Base-by-base conservation (phyloP, 2,113 vertebrate species). In the Paratilapia polleni region DNA sequence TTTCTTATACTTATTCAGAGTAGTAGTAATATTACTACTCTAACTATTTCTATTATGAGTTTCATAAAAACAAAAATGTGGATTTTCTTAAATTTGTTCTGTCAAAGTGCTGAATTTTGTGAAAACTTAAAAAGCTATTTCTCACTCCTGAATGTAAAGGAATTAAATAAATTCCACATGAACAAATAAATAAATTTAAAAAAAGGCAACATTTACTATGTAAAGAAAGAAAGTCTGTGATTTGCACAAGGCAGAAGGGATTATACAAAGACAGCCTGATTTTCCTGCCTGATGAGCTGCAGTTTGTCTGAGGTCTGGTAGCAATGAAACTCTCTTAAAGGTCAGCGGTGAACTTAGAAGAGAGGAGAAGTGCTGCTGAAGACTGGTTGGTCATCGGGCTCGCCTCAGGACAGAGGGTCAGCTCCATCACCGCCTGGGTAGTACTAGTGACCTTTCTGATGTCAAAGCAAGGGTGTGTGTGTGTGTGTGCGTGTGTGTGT, bases 391-490 rank as follows among this genome's bases (percentile, higher is more conserved):
- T 88, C 73, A 61, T 78, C 76, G 15, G 57, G 52, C 84, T 70
- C 26, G 86, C 93, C 92, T 92, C 82, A 7, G 92, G 93, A 94
- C 74, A 83, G 74, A 52, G 83, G 90, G 89, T 90, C 91, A 89
- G 73, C 87, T 38, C 58, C 61, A 58, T 90, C 63, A 31, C 62
- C 11, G 80, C 75, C 87, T 84, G 88, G 81, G 86, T 43, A 75
- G 83, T 56, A 77, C 84, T 24, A 78, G 24, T 92, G 94, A 94
- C 94, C 94, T 92, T 93, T 95, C 73, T 81, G 77, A 81, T 90
- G 89, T 88, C 80, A 87, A 89, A 83, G 77, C 49, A 60, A 70
- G 36, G 56, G 66, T 77, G 13, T 78, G 17, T 86, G 64, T 81
- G 63, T 34, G 81, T 57, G 64, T 75, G 85, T 84, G 79, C 81